A percentile compares a stretch with the other conserved stretches of the same genome.
Evolutionary conservation across 2,888 invertebrate genomes (phyloP).

Genomic region (Agrochola litura): DNA sequence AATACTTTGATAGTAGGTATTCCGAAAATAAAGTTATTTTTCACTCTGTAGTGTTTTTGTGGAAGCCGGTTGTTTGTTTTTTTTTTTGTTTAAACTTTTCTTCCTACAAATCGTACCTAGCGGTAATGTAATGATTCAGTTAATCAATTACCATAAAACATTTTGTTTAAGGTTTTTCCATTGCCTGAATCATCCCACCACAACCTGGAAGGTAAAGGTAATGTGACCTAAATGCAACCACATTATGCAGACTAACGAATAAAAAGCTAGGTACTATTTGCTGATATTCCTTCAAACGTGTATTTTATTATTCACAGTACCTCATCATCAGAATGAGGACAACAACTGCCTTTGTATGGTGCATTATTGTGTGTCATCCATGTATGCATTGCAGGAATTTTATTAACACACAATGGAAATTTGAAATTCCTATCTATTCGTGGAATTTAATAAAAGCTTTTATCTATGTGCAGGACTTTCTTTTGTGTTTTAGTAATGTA

Average conservation of each 20-base stretch:
- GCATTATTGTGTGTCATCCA: constrained; percentile 34
- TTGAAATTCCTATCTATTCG: constrained; percentile 42
- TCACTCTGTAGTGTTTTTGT: too few species aligned
- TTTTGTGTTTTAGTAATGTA: constrained; percentile 24
- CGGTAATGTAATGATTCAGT: neutral
- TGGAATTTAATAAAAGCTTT: constrained; percentile 32
- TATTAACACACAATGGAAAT: constrained; percentile 58
- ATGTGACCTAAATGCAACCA: neutral
- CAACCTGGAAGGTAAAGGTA: neutral
- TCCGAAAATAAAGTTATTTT: too few species aligned
- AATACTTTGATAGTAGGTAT: too few species aligned
- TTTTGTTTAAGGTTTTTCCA: neutral
- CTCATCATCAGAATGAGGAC: constrained; percentile 32
- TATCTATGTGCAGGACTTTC: constrained; percentile 37
- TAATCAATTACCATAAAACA: too few species aligned
- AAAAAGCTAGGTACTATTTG: neutral
- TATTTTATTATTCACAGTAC: constrained; percentile 40
- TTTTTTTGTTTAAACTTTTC: too few species aligned
- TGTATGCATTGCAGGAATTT: constrained; percentile 34
- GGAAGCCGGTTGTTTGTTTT: too few species aligned
- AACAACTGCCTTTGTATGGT: constrained; percentile 18
- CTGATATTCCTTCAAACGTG: neutral
- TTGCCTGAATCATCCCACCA: neutral
- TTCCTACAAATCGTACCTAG: neutral
- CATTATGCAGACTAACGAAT: constrained; percentile 6